Base-by-base conservation (phyloP, 2,888 invertebrate genomes). In the Slavum lentiscoides region DNA sequence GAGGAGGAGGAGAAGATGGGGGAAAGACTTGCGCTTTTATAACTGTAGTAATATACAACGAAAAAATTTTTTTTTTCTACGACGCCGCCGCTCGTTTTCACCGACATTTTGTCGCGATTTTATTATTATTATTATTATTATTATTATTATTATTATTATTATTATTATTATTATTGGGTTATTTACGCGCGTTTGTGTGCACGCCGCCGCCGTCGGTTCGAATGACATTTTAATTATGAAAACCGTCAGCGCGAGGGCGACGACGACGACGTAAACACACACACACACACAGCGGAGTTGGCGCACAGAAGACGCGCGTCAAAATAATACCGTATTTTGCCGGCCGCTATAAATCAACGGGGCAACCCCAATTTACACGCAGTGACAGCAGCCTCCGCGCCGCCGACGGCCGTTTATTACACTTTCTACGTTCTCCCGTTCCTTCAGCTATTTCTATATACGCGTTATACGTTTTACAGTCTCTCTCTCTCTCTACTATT, bases 211-310 rank as follows among this genome's bases (percentile, higher is more conserved):
- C 62, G 37, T 7, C 72, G 72, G 49, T 72, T 77, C 72, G 80
- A 72, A 80, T 80, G 80, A 80, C 80, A 80, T 80, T 80, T 80
- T 80, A 80, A 80, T 80, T 80, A 77, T 77, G 77, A 70, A 77
- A 77, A 70, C 77, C 77, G 70, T 77, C 77, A 77, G 76, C 30
- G 67, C 58, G 67, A 19, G 17, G 66, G 74, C 37, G 49, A 53
- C 55, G 62, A 62, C 49, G 62, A 49, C 62, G 55, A 55, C 30
- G 23, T 37, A 21, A 19, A 53, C 73, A 64, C 64, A 53, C 53
- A 49, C 70, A 15, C n/a, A 53, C 43, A 43, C 49, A 61, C 59
- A 17, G 43, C 2, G 9, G 43, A 9, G 43, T 43, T 6, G 9
- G 49, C 15, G 53, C 74, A 30, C 53, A 17, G 55, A 15, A 67